These are phyloP conservation scores for Tridacna gigas DNA, from an alignment of 2,888 invertebrate species.

Conservation along the genomic window DNA sequence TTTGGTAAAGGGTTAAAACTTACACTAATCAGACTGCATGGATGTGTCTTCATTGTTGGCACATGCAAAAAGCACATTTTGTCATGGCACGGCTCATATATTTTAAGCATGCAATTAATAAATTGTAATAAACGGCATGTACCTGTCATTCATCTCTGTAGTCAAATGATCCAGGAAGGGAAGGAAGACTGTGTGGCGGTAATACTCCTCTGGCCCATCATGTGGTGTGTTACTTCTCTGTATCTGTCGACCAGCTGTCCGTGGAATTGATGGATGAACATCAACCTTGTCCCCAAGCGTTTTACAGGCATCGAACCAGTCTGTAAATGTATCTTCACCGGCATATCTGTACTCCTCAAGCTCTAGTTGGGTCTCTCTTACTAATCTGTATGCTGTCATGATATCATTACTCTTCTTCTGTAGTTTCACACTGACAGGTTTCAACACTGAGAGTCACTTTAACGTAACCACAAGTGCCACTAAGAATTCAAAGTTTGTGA, in stretches of 20 bases:
- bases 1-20: no score
- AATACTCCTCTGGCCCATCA: constrained; percentile 15
- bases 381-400: neutral
- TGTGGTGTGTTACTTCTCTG: constrained; percentile 15
- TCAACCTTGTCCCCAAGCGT: constrained; percentile 10
- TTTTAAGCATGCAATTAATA: no score
- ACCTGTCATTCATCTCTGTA: constrained; percentile 27
- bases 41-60: no score
- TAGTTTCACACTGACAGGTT: constrained; percentile 16
- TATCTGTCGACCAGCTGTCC: no score
- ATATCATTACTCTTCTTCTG: constrained; percentile 17
- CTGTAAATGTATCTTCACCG: constrained; percentile 18
- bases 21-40: no score
- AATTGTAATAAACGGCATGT: neutral
- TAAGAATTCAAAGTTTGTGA: constrained; percentile 19
- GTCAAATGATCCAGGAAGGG: constrained; percentile 26
- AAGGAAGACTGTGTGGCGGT: neutral
- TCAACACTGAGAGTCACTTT: constrained; percentile 18
- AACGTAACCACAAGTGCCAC: constrained; percentile 13
- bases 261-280: constrained; percentile 15
- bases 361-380: neutral
- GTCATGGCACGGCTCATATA: no score
- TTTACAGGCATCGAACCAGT: constrained; percentile 18
- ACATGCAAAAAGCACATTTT: no score
- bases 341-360: constrained; percentile 7